phyloP scores from a whole-genome alignment of 2,797 vertebrate genomes.

The Macropus fuliginosus region DNA sequence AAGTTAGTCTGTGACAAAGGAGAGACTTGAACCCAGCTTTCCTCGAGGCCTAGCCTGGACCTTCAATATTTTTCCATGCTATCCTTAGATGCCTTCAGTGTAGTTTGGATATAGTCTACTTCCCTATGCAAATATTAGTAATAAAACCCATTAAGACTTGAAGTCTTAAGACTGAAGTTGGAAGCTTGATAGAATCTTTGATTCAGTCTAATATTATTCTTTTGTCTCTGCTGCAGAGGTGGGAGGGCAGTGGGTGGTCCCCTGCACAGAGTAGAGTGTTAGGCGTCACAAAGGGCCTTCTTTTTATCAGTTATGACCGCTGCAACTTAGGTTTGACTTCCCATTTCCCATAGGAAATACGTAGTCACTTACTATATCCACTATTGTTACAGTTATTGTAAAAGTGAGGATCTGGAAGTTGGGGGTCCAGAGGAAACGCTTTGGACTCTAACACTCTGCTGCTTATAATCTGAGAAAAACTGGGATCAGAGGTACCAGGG shows the following conservation, averaged over 20 bases:
- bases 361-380: neutral
- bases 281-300: no score
- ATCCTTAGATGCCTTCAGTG: neutral
- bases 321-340: neutral
- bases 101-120: neutral
- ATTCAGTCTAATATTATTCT: neutral
- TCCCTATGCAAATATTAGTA: neutral
- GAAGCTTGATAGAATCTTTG: neutral
- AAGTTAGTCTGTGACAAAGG: neutral
- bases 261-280: neutral
- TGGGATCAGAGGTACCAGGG: rapidly evolving
- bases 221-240: neutral
- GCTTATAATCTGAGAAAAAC: neutral
- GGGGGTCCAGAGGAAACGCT: neutral
- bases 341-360: neutral
- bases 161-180: neutral
- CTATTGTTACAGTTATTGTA: neutral
- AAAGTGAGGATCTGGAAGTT: neutral
- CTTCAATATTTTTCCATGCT: neutral
- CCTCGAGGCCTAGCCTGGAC: neutral
- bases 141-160: neutral
- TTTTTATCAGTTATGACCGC: neutral
- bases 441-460: neutral
- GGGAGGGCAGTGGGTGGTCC: neutral
- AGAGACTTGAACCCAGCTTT: neutral